Evolutionary conservation across 2,888 invertebrate species (phyloP).

Genomic region (Cephus runcator): DNA sequence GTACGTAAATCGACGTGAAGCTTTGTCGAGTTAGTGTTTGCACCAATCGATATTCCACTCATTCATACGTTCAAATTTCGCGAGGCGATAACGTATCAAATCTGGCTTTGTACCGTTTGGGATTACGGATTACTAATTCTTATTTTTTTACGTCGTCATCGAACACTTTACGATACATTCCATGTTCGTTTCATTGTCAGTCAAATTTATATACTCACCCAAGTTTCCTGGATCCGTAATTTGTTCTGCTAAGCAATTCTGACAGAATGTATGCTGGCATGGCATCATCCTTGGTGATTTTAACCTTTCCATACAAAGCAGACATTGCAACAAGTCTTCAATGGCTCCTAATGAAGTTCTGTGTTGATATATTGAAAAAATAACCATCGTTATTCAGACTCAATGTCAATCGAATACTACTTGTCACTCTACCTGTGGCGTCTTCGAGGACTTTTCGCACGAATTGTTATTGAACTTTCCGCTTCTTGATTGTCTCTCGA

Average conservation of each 20-base stretch:
- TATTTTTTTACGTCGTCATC: not conserved
- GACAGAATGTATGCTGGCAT: conserved; percentile 77
- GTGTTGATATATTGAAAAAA: not conserved
- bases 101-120: not conserved
- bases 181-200: conserved; percentile 23
- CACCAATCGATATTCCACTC: not conserved
- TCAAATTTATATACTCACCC: conserved; percentile 43
- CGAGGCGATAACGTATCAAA: not conserved
- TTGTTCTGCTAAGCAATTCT: conserved; percentile 70
- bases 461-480: conserved; percentile 6
- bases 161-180: conserved; percentile 18
- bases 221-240: conserved; percentile 41
- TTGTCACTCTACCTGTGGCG: conserved; percentile 24
- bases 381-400: not conserved
- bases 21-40: not conserved
- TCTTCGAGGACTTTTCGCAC: conserved; percentile 5
- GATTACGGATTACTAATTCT: conserved; percentile 1
- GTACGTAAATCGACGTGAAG: not conserved
- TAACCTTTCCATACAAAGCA: conserved; percentile 70
- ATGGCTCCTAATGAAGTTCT: conserved; percentile 65
- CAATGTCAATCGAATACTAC: not conserved
- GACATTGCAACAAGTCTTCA: conserved; percentile 72
- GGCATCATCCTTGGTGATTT: conserved; percentile 73
- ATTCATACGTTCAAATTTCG: not conserved
- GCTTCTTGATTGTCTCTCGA: not conserved